Conservation (phyloP, 2,888 invertebrate genomes). For the Amphimallon solstitiale region DNA sequence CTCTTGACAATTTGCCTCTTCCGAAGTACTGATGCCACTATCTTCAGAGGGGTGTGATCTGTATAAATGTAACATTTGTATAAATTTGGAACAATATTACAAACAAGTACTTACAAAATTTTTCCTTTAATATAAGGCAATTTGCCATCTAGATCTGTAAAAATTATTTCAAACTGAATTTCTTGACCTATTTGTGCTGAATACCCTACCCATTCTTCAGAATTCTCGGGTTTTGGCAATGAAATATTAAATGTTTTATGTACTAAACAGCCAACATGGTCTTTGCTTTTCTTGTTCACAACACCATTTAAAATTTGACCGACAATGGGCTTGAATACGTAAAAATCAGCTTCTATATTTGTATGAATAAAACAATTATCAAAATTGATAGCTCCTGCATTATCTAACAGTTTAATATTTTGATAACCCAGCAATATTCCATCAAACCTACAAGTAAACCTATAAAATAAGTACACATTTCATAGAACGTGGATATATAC, state of each 20-base stretch:
- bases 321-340: conserved; percentile 72
- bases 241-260: conserved; percentile 78
- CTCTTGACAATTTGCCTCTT: conserved; percentile 33
- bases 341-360: conserved; percentile 76
- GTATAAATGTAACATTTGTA: conserved; percentile 3
- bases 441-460: conserved; percentile 66
- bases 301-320: conserved; percentile 71
- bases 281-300: conserved; percentile 73
- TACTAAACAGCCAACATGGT: conserved; percentile 75
- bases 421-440: conserved; percentile 76
- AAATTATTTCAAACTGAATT: conserved; percentile 69
- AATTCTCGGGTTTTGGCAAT: conserved; percentile 68
- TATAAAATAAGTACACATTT: conserved; percentile 1
- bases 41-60: conserved; percentile 43
- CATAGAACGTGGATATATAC: conserved; percentile 50
- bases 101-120: conserved; percentile 61
- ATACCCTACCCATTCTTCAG: conserved; percentile 68
- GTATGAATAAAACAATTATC: conserved; percentile 73
- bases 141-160: conserved; percentile 68
- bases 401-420: conserved; percentile 70
- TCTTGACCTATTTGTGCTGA: conserved; percentile 69
- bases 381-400: conserved; percentile 69
- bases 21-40: conserved; percentile 48
- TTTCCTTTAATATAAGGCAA: conserved; percentile 74
- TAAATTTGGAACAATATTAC: neutral